Evolutionary conservation across 2,888 invertebrate species (phyloP).

Genomic region (Actias luna): DNA sequence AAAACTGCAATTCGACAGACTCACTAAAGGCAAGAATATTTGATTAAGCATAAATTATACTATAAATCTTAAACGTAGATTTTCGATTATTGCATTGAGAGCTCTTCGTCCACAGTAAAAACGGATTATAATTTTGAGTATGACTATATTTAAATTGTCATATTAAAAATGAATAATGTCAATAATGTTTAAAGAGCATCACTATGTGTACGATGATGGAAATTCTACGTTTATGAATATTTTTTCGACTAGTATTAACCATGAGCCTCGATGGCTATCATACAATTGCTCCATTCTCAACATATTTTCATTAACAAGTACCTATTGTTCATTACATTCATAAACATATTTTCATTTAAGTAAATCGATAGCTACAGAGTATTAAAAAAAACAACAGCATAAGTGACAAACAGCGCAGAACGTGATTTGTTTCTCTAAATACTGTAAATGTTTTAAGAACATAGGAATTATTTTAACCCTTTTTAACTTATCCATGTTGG

Average conservation of each 20-base stretch:
- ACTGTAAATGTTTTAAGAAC: neutral
- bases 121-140: neutral
- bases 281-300: neutral
- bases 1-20: neutral
- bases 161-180: neutral
- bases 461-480: too few relatives aligned
- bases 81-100: neutral
- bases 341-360: neutral
- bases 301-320: neutral
- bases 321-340: neutral
- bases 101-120: neutral
- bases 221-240: neutral
- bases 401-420: neutral
- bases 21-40: neutral
- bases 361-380: too few relatives aligned
- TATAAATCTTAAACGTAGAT: neutral
- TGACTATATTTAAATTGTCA: neutral
- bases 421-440: neutral
- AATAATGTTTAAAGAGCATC: too few relatives aligned
- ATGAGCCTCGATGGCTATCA: neutral
- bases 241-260: neutral
- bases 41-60: conserved; percentile 12
- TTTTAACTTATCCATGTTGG: too few relatives aligned
- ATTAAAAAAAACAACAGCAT: neutral
- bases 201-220: neutral